Evolutionary conservation across 1,140 invertebrate species (phyloP).

Genomic region (Calephelis virginiensis): DNA sequence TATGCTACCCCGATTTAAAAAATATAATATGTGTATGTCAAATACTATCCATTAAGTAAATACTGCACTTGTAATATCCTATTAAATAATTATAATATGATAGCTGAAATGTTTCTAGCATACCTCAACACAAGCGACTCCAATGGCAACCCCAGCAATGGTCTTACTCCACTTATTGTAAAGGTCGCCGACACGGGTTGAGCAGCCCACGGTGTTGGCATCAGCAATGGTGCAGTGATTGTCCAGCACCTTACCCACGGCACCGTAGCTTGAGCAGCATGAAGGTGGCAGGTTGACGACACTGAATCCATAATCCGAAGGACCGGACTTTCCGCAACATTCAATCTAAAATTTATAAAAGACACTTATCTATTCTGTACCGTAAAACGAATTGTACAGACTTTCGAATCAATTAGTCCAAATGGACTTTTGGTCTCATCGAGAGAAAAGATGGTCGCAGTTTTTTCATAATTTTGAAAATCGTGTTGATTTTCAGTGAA

Average conservation of each 20-base stretch:
- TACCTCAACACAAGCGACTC: slow-evolving; percentile 84
- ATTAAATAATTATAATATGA: too few species aligned
- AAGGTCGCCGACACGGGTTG: slow-evolving; percentile 50
- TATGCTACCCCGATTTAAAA: too few species aligned
- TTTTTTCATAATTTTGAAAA: too few species aligned
- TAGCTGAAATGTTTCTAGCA: too few species aligned
- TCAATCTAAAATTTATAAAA: slow-evolving; percentile 71
- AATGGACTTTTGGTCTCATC: too few species aligned
- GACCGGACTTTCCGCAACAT: slow-evolving; percentile 81
- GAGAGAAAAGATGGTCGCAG: too few species aligned
- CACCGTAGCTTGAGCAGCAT: slow-evolving; percentile 67
- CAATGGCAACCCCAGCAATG: slow-evolving; percentile 82
- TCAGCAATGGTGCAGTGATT: slow-evolving; percentile 63
- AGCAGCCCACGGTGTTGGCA: slow-evolving; percentile 76
- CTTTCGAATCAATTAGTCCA: too few species aligned
- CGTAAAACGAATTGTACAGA: too few species aligned
- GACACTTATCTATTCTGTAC: background rate
- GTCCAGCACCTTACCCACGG: slow-evolving; percentile 40
- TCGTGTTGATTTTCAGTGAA: too few species aligned
- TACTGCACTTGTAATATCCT: too few species aligned
- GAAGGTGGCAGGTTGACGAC: slow-evolving; percentile 45
- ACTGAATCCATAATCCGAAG: slow-evolving; percentile 63
- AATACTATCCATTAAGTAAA: too few species aligned
- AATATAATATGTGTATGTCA: too few species aligned
- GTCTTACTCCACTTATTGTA: slow-evolving; percentile 77